Percentiles rank a stretch among this genome's conserved stretches.
These are phyloP conservation scores for Aphrophora alni DNA, from an alignment of 2,888 invertebrate genomes.

Conservation along the genomic window DNA sequence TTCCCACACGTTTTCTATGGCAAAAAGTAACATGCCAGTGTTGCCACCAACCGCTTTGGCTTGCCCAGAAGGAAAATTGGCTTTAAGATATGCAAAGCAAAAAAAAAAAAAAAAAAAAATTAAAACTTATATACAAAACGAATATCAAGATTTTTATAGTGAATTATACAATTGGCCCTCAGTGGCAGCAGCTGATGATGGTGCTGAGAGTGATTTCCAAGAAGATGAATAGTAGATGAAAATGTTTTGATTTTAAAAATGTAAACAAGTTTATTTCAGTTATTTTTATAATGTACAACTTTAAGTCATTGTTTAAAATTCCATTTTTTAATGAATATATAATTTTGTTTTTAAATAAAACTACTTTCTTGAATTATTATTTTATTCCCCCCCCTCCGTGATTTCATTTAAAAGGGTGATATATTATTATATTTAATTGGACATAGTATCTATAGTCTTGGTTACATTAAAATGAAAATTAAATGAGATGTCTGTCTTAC, in stretches of 20 bases:
- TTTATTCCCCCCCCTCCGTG: neutral
- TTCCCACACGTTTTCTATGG: neutral
- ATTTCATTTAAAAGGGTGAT: neutral
- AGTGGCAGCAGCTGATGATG: neutral
- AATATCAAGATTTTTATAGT: neutral
- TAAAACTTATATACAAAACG: neutral
- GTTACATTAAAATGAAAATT: too few species aligned
- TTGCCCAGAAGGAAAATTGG: neutral
- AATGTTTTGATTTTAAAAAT: neutral
- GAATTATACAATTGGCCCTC: neutral
- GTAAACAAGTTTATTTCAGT: neutral
- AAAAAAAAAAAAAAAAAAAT: neutral
- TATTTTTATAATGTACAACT: neutral
- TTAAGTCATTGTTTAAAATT: neutral
- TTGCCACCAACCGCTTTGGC: neutral
- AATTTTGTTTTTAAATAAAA: neutral
- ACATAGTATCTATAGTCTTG: neutral
- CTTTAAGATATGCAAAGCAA: neutral
- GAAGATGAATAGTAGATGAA: neutral
- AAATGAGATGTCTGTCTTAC: neutral
- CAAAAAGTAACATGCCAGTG: neutral
- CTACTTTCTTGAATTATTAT: neutral
- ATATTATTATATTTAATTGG: neutral
- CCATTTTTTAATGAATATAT: neutral
- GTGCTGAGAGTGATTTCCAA: too few species aligned